phyloP scores from a whole-genome alignment of 2,113 vertebrate genomes.

The Toxotes jaculatrix region DNA sequence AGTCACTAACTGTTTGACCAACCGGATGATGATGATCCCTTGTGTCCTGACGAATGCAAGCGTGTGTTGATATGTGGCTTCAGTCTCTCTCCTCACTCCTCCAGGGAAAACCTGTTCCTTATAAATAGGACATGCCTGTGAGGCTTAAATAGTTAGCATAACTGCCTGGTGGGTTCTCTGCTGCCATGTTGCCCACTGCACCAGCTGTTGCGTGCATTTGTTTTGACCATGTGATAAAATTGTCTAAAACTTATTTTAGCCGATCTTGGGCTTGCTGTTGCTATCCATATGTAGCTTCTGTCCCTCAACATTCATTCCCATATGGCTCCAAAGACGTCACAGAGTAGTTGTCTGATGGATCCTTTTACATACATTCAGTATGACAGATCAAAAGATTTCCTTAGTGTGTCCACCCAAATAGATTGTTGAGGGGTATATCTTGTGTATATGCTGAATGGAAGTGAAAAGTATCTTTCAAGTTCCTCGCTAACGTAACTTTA shows the following conservation, averaged over 20 bases:
- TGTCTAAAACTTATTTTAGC: constrained; percentile 61
- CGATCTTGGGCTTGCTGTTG: constrained; percentile 40
- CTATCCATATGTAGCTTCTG: constrained; percentile 19
- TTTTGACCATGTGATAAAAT: constrained; percentile 53
- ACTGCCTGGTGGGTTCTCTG: constrained; percentile 47
- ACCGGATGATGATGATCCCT: not conserved
- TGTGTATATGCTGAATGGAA: constrained; percentile 9
- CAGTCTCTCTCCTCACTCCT: constrained; percentile 17
- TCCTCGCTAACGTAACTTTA: constrained; percentile 18
- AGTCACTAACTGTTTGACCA: not conserved
- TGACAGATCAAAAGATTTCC: constrained; percentile 9
- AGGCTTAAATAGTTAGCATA: constrained; percentile 55
- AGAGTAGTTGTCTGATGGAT: not conserved
- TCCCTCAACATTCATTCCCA: constrained; percentile 10
- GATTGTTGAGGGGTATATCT: constrained; percentile 2
- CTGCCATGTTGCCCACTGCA: constrained; percentile 29
- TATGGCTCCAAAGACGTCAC: constrained; percentile 41
- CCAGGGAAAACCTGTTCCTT: constrained; percentile 41
- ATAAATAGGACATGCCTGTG: constrained; percentile 63
- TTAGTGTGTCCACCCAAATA: not conserved
- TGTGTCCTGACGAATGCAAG: constrained; percentile 13
- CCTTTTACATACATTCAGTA: constrained; percentile 12
- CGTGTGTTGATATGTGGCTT: constrained; percentile 31
- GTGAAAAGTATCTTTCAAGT: constrained; percentile 20
- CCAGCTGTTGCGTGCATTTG: constrained; percentile 63